Evolutionary conservation across 2,797 vertebrate genomes (phyloP), one percentile per base, ranked within the genome.

Genomic region (Astyanax mexicanus): DNA sequence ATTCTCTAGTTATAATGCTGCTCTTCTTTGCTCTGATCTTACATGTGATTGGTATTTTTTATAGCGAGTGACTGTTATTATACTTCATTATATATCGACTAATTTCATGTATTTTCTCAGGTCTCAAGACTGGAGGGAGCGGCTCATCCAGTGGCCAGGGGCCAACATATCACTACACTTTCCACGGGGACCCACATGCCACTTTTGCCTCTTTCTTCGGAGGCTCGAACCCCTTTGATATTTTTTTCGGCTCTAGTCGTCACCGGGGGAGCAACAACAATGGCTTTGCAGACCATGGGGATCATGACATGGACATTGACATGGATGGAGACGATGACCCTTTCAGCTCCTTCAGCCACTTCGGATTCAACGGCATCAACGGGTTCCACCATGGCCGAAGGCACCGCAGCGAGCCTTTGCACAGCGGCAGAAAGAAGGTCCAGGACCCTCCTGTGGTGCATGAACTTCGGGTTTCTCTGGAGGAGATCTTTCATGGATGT

Each of bases 151-250:
- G 96, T 68, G 93, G 93, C 79, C 95, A 95, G 15, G 95, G 97
- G 25, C 95, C 86, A 90, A 94, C 92, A 0, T 95, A 98, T 91
- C 96, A 98, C 90, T 99, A 99, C 90, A 98, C 97, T 74, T 99
- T 98, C 90, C 98, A 99, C 0, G 98, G 98, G 75, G 97, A 99
- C 88, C 97, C 98, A 8, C 98, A 99, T 0, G 97, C 98, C 81
- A 99, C 98, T 38, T 99, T 99, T 0, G 97, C 97, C 0, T 98
- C 98, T 77, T 99, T 99, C 91, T 99, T 99, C 0, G 98, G 98
- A 1, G 98, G 97, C 84, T 97, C 97, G 88, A 99, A 98, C 86
- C 97, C 98, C 74, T 99, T 99, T 0, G 97, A 99, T 87, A 95
- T 99, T 91, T 99, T 99, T 87, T 99, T 99, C 0, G 92, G 95